Percentiles rank a stretch among this genome's conserved stretches.
phyloP scores from a whole-genome alignment of 2,113 vertebrate species.

The Nothocercus julius region DNA sequence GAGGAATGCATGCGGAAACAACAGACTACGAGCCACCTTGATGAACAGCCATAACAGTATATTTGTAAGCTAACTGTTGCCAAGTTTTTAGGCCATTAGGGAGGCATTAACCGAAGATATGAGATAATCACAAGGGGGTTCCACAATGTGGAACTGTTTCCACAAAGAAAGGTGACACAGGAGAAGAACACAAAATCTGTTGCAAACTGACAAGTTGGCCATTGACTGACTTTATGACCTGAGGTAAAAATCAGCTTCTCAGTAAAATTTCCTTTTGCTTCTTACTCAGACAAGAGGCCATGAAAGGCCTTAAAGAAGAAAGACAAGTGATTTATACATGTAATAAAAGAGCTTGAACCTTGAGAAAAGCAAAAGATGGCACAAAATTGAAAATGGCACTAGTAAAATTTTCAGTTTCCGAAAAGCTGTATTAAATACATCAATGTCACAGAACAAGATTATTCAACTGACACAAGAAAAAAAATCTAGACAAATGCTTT shows the following conservation, averaged over 20 bases:
- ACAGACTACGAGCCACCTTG: not conserved
- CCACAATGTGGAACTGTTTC: not conserved
- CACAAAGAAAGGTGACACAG: not conserved
- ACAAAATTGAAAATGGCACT: not conserved
- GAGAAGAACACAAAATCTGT: not conserved
- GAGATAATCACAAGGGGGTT: not conserved
- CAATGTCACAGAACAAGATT: not conserved
- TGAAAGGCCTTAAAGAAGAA: accelerated
- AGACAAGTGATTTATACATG: not conserved
- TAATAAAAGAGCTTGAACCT: not conserved
- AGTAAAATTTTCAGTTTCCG: not conserved
- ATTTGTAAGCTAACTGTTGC: not conserved
- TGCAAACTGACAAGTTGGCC: not conserved
- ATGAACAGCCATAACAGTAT: not conserved
- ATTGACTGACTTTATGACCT: not conserved
- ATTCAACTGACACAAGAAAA: not conserved
- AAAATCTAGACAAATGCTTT: not conserved
- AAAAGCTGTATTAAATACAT: not conserved
- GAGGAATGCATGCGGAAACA: not conserved
- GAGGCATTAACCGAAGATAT: not conserved
- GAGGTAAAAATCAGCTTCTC: not conserved
- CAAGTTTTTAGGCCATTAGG: not conserved
- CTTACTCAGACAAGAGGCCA: not conserved
- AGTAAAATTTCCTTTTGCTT: not conserved
- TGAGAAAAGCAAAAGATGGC: not conserved